Evolutionary conservation across 2,113 vertebrate species (phyloP), one percentile per base, ranked within the genome.

Genomic region (Megaceryle torquata): DNA sequence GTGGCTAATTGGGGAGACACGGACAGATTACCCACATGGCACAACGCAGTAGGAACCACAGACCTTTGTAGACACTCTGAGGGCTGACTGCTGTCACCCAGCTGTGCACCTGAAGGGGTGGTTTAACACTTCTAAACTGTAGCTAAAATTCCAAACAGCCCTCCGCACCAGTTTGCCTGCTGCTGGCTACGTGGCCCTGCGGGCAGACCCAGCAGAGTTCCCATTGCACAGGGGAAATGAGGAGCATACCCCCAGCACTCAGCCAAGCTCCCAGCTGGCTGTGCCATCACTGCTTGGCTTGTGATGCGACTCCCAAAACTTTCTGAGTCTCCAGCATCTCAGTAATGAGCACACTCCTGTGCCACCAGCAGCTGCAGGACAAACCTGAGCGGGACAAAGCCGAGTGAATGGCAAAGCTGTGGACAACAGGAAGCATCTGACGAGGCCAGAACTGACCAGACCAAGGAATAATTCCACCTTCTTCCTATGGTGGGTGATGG

Each of bases 1-100:
- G 50, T n/a, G 82, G 80, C 95, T 97, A 50, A 7, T 90, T 37
- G 72, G 87, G 79, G 81, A 97, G 68, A 95, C 43, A 79, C 0
- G 11, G 76, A 67, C 43, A 84, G 33, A 9, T 80, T 44, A 96
- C 77, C 57, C 25, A 8, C 63, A 25, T 10, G 84, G 82, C 93
- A 91, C 13, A 20, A 33, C 44, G 10, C 7, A 29, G 69, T 50
- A 24, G 63, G 22, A 11, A 12, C 3, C 5, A 9, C 64, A 78
- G 37, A 43, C 7, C 57, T 22, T 5, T 43, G 31, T 0, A 31
- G 48, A 25, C 35, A 3, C 50, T 17, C 79, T 6, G 43, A 24
- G 17, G 67, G 22, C 53, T 15, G 37, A 6, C 50, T 67, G 72
- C 74, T 85, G 29, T 20, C 37, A 14, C 51, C 29, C 56, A 74